These are phyloP conservation scores for Lagopus leucura DNA, from an alignment of 2,113 vertebrate species.

Conservation along the genomic window DNA sequence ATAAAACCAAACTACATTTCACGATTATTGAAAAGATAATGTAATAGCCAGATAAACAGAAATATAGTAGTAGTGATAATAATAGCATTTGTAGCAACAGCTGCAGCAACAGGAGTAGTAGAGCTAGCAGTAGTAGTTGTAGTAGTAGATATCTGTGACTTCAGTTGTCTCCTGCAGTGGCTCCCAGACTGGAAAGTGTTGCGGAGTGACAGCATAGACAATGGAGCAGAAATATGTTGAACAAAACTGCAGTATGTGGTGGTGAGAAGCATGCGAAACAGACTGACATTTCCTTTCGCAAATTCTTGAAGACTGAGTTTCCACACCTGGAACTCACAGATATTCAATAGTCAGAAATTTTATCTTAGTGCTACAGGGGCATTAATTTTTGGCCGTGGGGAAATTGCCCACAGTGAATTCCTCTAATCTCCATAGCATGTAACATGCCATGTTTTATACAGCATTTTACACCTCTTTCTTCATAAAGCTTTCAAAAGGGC, in stretches of 20 bases:
- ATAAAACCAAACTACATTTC: not conserved
- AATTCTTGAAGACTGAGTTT: not conserved
- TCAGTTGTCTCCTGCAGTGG: not conserved
- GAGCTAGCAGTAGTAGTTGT: not conserved
- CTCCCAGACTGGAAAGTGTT: not conserved
- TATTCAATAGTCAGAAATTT: not conserved
- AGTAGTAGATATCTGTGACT: not conserved
- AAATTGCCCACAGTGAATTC: not conserved
- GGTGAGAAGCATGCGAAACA: not conserved
- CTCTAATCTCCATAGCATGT: not conserved
- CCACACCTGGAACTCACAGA: not conserved
- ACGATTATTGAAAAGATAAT: not conserved
- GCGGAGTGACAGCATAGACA: not conserved
- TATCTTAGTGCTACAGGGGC: not conserved
- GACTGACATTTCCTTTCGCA: accelerated
- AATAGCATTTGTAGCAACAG: not conserved
- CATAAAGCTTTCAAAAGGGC: not conserved
- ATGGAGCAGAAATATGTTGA: not conserved
- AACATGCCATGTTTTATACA: not conserved
- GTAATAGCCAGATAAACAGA: not conserved
- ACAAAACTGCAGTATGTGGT: not conserved
- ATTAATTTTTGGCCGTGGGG: not conserved
- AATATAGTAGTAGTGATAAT: not conserved
- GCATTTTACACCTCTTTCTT: not conserved
- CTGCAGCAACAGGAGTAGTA: not conserved